These are phyloP conservation scores for Tachysurus fulvidraco DNA, from an alignment of 2,113 vertebrate genomes.

Conservation along the genomic window DNA sequence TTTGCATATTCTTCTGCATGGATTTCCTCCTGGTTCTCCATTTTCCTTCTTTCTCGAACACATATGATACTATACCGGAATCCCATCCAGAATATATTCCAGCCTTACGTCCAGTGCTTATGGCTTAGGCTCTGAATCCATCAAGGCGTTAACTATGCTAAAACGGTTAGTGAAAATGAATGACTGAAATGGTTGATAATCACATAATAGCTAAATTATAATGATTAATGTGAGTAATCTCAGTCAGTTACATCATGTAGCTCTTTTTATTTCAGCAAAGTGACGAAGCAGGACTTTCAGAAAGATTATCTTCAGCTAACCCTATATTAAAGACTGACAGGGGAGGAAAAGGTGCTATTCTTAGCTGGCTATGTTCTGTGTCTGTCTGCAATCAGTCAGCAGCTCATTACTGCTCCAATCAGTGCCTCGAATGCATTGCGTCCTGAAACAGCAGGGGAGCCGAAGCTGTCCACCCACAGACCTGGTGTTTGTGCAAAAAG, in stretches of 20 bases:
- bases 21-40: background rate
- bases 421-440: slow-evolving; percentile 20
- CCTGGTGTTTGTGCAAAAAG: background rate
- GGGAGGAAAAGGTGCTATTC: slow-evolving; percentile 39
- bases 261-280: background rate
- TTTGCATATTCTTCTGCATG: background rate
- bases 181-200: background rate
- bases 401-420: slow-evolving; percentile 38
- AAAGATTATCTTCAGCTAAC: slow-evolving; percentile 27
- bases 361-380: slow-evolving; percentile 37
- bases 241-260: slow-evolving; percentile 1
- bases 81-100: background rate
- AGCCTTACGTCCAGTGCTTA: background rate
- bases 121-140: background rate
- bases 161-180: background rate
- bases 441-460: slow-evolving; percentile 38
- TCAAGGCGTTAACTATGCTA: background rate
- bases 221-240: background rate
- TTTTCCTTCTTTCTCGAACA: background rate
- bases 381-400: slow-evolving; percentile 46
- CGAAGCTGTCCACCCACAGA: slow-evolving; percentile 48
- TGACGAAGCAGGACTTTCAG: slow-evolving; percentile 13
- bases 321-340: slow-evolving; percentile 16
- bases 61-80: background rate
- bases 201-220: background rate